Percentiles rank a stretch among this genome's conserved stretches.
These are phyloP conservation scores for Caiman crocodilus DNA, from an alignment of 2,797 vertebrate species.

Conservation along the genomic window DNA sequence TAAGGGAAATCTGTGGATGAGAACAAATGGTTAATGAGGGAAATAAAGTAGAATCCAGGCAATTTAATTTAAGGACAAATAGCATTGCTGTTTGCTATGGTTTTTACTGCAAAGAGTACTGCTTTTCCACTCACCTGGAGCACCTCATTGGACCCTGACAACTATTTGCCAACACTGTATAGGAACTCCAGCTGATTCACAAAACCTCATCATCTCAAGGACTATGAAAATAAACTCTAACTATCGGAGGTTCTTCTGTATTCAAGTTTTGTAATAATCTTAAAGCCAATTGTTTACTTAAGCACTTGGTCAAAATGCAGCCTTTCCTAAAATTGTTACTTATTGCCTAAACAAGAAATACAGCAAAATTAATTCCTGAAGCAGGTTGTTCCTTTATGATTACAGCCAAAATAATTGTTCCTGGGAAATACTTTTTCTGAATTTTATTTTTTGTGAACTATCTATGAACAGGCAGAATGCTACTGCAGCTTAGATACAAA, in stretches of 20 bases:
- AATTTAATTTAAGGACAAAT: too few relatives aligned
- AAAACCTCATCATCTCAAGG: too few relatives aligned
- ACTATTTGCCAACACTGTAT: too few relatives aligned
- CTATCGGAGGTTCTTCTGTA: too few relatives aligned
- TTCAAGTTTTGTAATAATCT: background rate
- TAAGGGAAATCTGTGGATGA: constrained; percentile 33
- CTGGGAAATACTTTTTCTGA: background rate
- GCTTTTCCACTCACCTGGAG: too few relatives aligned
- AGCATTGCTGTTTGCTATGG: too few relatives aligned
- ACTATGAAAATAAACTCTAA: too few relatives aligned
- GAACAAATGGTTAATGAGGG: background rate
- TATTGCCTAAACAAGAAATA: background rate
- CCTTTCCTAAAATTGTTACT: background rate
- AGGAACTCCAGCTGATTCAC: too few relatives aligned
- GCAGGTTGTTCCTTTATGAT: background rate
- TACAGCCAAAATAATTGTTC: background rate
- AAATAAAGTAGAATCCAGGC: background rate
- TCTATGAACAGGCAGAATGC: background rate
- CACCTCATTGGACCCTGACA: too few relatives aligned
- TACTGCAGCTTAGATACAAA: background rate
- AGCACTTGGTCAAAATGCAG: constrained; percentile 20
- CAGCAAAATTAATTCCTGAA: background rate
- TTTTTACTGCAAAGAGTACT: too few relatives aligned
- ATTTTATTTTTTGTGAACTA: background rate
- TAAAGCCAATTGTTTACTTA: background rate